Base-by-base conservation (phyloP, 1,140 invertebrate genomes). In the Lepidurus apus region DNA sequence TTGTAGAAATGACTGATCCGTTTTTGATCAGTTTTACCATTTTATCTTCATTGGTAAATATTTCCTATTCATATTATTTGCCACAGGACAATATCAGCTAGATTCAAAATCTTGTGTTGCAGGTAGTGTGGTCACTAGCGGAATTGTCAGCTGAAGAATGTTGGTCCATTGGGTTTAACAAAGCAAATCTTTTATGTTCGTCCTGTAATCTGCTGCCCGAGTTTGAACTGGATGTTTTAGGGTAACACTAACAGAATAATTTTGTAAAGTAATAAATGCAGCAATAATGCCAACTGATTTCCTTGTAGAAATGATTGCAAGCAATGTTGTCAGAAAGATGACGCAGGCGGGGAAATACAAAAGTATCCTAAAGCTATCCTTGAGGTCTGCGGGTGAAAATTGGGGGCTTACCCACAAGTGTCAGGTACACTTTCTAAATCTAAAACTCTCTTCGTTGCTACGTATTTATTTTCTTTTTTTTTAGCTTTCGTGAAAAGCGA, bases 311-410 rank as follows among this genome's bases (percentile, higher is more conserved):
- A 91, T 53, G 89, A 91, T 77, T 97, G 95, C 83, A 87, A 89
- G 77, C 88, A 92, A 85, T 90, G 91, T 85, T 92, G 91, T 86
- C 88, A 90, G 83, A 82, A 87, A 77, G 89, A 92, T 80, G 89
- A 91, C 76, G 88, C 89, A 79, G 84, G 86, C 42, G 86, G 87
- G 17, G 79, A 79, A 24, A 74, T 65, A 42, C 81, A 91, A 83
- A 89, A 89, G 74, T 96, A 95, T 85, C 91, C 94, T 11, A 93
- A 91, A 86, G 95, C 95, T 17, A 89, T 95, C 74, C 85, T 98
- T 42, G 93, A 96, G 89, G 94, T 97, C 0, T 97, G 95, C 84
- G 95, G 93, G 80, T 98, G 96, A 86, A 97, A 97, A 88, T 96
- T 97, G 87, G 94, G 94, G 79, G 91, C 93, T 47, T 98, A 95